Conservation (phyloP, 1,140 invertebrate species). For the Sweltsa coloradensis region DNA sequence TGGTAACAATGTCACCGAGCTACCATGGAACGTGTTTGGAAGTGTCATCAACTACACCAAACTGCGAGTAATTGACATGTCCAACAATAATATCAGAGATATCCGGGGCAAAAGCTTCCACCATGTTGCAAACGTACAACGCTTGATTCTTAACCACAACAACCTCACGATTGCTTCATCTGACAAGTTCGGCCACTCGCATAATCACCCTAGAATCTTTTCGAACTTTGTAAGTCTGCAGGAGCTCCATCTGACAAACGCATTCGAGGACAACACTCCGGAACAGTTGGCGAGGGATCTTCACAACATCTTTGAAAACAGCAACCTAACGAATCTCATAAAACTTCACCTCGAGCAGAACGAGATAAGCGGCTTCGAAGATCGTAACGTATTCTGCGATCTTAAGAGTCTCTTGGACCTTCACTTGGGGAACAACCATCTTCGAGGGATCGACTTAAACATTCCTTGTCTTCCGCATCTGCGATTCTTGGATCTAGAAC, state of each 20-base stretch:
- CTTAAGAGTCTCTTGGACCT: conserved; percentile 51
- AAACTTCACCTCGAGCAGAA: conserved; percentile 71
- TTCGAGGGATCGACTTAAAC: conserved; percentile 48
- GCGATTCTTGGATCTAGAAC: conserved; percentile 53
- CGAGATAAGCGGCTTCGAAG: conserved; percentile 53
- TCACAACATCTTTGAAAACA: conserved; percentile 56
- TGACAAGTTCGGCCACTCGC: conserved; percentile 28
- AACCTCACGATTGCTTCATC: conserved; percentile 44
- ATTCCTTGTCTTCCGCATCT: conserved; percentile 51
- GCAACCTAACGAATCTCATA: conserved; percentile 48
- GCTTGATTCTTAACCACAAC: conserved; percentile 65
- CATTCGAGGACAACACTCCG: conserved; percentile 55
- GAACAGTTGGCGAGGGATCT: conserved; percentile 47
- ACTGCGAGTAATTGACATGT: conserved; percentile 60
- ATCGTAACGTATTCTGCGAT: conserved; percentile 55
- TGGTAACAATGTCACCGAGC: conserved; percentile 48
- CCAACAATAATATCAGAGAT: conserved; percentile 57
- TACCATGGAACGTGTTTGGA: conserved; percentile 64
- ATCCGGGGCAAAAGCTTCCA: conserved; percentile 69
- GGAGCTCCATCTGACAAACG: conserved; percentile 61
- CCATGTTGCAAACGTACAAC: conserved; percentile 53
- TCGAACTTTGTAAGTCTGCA: conserved; percentile 62
- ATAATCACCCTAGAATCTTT: conserved; percentile 59
- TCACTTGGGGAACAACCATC: conserved; percentile 44
- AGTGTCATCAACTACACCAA: conserved; percentile 40